Evolutionary conservation across 2,888 invertebrate genomes (phyloP).

Genomic region (Thumatha senex): DNA sequence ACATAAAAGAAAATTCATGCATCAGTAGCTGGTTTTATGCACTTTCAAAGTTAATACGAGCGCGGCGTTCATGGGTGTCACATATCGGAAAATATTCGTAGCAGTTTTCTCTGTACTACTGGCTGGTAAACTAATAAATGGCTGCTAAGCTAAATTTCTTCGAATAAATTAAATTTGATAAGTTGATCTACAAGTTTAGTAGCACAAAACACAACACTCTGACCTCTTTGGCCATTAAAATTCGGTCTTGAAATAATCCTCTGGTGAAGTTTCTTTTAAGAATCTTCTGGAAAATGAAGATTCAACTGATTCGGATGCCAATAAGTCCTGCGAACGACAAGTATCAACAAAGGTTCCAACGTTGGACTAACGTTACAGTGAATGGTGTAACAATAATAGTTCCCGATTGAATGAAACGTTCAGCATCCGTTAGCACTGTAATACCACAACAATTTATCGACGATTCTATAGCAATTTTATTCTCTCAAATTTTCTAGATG

Average conservation of each 20-base stretch:
- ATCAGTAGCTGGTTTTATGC: background rate
- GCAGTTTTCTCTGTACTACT: background rate
- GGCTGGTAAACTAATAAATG: no score
- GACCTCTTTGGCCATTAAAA: no score
- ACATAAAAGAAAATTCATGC: background rate
- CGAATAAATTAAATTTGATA: no score
- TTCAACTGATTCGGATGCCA: background rate
- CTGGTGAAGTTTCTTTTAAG: no score
- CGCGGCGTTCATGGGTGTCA: background rate
- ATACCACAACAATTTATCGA: constrained; percentile 1
- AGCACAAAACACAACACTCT: no score
- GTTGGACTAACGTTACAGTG: constrained; percentile 3
- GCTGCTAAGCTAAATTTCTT: no score
- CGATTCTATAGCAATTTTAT: background rate
- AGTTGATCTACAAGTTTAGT: no score
- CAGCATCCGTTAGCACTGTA: constrained; percentile 5
- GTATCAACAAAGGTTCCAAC: constrained; percentile 3
- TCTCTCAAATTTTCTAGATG: background rate
- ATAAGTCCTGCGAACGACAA: constrained; percentile 3
- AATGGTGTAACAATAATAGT: constrained; percentile 6
- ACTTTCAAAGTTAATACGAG: background rate
- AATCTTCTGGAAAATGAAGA: no score
- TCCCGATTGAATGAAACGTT: constrained; percentile 4
- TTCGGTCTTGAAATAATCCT: no score
- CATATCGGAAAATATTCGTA: background rate